Evolutionary conservation across 2,888 invertebrate genomes (phyloP), one percentile per base, ranked within the genome.

Genomic region (Danaus chrysippus): DNA sequence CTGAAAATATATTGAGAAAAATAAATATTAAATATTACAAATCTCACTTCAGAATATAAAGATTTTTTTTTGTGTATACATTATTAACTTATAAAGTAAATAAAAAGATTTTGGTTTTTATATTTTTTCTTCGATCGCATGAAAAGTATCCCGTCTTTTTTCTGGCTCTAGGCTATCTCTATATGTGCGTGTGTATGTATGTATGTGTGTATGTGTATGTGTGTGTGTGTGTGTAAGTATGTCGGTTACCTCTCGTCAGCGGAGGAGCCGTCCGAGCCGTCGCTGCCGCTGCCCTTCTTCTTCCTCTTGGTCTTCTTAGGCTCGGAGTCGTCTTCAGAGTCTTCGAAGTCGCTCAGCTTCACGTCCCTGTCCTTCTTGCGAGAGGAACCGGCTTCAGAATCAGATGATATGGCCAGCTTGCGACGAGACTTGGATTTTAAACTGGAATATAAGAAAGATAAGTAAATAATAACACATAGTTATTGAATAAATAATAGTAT

Each of bases 391-490:
- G 76, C 85, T 54, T 90, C 91, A 0, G 88, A 89, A 66, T 86
- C 89, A 0, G 89, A 90, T 0, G 84, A 87, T 72, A 91, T 87
- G 1, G 85, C 81, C 5, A 76, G 76, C 73, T 90, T 90, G 65
- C 88, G 87, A 44, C 91, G 84, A 10, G 49, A 49, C 61, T 75
- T 84, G 1, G 75, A 73, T 72, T 84, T 89, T 3, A 84, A 70
- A 49, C 90, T 91, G 74, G 6, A 56, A 63, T 17, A 15, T 13
- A 12, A 34, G 23, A 34, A 34, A 6, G 6, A 34, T 6, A 34
- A 5, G 8, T 34, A 34, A 44, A 12, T 13, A 46, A 13, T 46
- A 9, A 3, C 13, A 46, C 1, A 2, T n/a, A 46, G 13, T 11
- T 46, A 9, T 13, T 13, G 0, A 0, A 15, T 49, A 15, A 8